Evolutionary conservation across 2,797 vertebrate species (phyloP).

Genomic region (Philypnodon macrostomus): DNA sequence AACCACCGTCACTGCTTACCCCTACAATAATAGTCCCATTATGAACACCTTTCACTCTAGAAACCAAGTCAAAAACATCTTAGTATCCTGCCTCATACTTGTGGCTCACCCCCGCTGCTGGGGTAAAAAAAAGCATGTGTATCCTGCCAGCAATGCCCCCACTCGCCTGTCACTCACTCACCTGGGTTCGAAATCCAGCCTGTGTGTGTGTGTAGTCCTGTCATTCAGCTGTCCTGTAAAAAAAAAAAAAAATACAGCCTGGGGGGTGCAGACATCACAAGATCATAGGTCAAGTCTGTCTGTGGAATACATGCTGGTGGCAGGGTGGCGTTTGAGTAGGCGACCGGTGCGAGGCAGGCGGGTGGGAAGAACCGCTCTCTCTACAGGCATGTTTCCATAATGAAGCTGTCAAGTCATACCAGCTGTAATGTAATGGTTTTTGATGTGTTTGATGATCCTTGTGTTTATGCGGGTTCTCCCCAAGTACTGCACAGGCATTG

Average conservation of each 20-base stretch:
- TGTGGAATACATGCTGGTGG: constrained; percentile 35
- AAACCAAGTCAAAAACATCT: constrained; percentile 25
- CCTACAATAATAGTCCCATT: too few species aligned
- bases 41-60: constrained; percentile 11
- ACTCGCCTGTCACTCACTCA: constrained; percentile 67
- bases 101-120: constrained; percentile 52
- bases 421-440: constrained; percentile 52
- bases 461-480: too few species aligned
- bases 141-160: constrained; percentile 57
- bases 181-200: constrained; percentile 55
- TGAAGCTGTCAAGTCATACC: constrained; percentile 55
- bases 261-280: constrained; percentile 45
- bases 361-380: constrained; percentile 30
- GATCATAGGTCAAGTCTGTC: constrained; percentile 69
- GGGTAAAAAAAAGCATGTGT: constrained; percentile 67
- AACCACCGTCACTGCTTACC: too few species aligned
- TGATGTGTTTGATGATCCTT: too few species aligned
- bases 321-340: constrained; percentile 50
- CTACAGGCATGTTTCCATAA: constrained; percentile 60
- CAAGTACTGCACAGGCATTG: too few species aligned
- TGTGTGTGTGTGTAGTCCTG: constrained; percentile 63
- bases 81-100: constrained; percentile 30
- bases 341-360: constrained; percentile 31
- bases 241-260: constrained; percentile 21
- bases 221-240: constrained; percentile 55